Evolutionary conservation across 1,140 invertebrate species (phyloP).

Genomic region (Gryon sp.): DNA sequence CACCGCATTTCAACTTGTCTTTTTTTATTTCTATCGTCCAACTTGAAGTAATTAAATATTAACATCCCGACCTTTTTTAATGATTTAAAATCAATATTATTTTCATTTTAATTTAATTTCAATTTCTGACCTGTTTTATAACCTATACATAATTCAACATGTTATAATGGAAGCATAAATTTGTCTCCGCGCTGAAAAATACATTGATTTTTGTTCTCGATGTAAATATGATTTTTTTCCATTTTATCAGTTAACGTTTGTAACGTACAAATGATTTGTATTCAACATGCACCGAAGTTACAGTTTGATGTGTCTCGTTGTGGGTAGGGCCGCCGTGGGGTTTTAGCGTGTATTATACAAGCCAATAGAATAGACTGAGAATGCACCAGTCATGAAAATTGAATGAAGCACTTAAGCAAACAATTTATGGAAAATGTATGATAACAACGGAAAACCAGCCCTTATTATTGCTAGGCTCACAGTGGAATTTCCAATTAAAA

Average conservation of each 20-base stretch:
- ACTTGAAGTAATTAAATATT: constrained; percentile 1
- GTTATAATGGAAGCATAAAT: constrained; percentile 3
- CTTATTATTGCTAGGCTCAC: no score
- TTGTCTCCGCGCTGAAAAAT: not conserved
- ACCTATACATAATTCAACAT: constrained; percentile 9
- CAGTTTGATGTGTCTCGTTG: no score
- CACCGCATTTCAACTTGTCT: not conserved
- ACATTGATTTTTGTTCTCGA: not conserved
- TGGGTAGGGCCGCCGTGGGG: constrained; percentile 8
- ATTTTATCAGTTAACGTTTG: no score
- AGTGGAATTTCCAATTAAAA: no score
- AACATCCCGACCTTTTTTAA: constrained; percentile 2
- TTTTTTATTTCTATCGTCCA: constrained; percentile 1
- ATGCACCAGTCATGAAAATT: constrained; percentile 30
- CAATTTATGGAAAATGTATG: constrained; percentile 12
- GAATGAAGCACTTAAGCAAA: constrained; percentile 34
- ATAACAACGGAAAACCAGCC: no score
- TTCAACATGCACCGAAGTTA: not conserved
- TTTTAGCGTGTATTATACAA: constrained; percentile 2
- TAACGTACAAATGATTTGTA: no score
- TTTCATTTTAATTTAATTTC: no score
- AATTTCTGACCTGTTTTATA: not conserved
- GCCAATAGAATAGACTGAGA: constrained; percentile 24
- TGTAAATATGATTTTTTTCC: no score
- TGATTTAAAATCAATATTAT: constrained; percentile 11